phyloP scores from a whole-genome alignment of 2,113 vertebrate genomes.

The Cricetomys ansorgei region DNA sequence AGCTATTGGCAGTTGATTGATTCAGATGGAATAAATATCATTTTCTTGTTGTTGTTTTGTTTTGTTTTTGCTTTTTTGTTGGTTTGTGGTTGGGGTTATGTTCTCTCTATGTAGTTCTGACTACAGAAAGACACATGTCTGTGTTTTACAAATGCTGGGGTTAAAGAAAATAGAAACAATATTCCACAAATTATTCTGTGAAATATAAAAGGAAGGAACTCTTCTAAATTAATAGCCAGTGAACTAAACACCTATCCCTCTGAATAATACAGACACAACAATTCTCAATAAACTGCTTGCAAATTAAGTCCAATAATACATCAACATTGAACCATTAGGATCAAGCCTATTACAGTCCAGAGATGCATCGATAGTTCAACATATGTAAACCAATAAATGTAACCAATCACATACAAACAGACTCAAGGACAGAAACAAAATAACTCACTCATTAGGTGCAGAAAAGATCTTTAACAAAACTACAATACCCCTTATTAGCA shows the following conservation, averaged over 20 bases:
- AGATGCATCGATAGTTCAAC: neutral
- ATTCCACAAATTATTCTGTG: neutral
- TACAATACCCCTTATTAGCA: neutral
- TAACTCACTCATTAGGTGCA: neutral
- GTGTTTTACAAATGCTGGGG: neutral
- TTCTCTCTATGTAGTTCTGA: neutral
- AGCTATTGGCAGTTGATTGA: neutral
- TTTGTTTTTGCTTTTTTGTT: too few relatives aligned
- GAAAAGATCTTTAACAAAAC: neutral
- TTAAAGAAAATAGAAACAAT: neutral
- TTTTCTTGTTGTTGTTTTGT: too few relatives aligned
- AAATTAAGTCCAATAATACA: neutral
- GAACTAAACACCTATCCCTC: neutral
- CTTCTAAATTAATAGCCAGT: neutral
- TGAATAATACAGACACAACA: neutral
- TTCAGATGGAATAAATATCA: neutral
- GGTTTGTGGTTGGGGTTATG: too few relatives aligned
- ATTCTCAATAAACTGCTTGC: neutral
- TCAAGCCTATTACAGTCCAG: neutral
- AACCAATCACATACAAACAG: neutral
- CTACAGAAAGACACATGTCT: neutral
- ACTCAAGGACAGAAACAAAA: neutral
- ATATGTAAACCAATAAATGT: neutral
- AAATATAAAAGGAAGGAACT: neutral
- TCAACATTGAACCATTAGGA: neutral